Evolutionary conservation across 2,888 invertebrate genomes (phyloP).

Genomic region (Lithosia quadra): DNA sequence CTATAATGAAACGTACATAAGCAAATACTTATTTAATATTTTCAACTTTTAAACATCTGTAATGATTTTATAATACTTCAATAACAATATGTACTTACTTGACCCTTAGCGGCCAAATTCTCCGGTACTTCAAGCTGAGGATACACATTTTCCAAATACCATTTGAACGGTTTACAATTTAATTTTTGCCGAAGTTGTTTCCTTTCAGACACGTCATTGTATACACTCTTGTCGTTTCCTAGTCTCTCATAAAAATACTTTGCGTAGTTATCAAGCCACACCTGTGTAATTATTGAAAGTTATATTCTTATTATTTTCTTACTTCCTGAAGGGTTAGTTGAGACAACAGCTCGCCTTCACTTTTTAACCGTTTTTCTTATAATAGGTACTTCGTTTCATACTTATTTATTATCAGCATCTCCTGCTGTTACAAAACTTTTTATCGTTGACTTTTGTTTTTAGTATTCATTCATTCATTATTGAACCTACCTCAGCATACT

Average conservation of each 20-base stretch:
- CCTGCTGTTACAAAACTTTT: no score
- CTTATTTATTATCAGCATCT: no score
- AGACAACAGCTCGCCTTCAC: no score
- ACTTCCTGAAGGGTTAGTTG: no score
- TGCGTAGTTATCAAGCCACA: conserved; percentile 98
- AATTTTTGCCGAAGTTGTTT: conserved; percentile 92
- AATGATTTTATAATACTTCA: background rate
- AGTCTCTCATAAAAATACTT: conserved; percentile 98
- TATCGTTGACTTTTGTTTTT: no score
- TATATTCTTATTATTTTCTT: no score
- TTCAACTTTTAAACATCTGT: no score
- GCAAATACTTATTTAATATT: no score
- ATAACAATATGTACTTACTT: conserved; percentile 87
- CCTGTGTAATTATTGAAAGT: conserved; percentile 69
- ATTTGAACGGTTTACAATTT: conserved; percentile 97
- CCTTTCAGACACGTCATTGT: conserved; percentile 94
- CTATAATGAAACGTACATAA: conserved; percentile 25
- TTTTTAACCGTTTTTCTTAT: no score
- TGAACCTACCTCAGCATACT: no score
- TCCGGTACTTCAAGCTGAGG: conserved; percentile 98
- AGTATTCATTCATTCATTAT: no score
- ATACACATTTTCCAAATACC: conserved; percentile 98
- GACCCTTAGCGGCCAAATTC: conserved; percentile 96
- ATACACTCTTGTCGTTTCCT: conserved; percentile 95
- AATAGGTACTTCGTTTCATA: no score